Conservation (phyloP, 2,797 vertebrate species). For the Gymnothorax javanicus region DNA sequence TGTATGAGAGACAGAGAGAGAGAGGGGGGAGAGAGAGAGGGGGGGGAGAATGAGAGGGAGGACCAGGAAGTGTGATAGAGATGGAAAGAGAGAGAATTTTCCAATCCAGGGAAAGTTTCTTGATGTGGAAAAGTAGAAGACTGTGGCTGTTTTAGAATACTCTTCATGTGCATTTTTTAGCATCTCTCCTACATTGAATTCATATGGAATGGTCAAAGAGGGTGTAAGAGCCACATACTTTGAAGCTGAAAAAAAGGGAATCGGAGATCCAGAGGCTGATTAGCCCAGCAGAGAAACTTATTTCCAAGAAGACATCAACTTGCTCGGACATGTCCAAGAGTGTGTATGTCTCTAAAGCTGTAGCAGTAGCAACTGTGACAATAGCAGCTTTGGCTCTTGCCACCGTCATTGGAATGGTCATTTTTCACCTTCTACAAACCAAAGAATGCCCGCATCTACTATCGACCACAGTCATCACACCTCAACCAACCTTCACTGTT, state of each 20-base stretch:
- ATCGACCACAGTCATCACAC: conserved; percentile 36
- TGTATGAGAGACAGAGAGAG: not conserved
- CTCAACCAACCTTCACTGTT: conserved; percentile 3
- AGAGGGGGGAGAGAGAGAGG: too few relatives aligned
- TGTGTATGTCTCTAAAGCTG: conserved; percentile 70
- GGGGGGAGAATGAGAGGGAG: not conserved
- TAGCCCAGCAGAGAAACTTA: conserved; percentile 24
- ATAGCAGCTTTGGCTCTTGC: conserved; percentile 64
- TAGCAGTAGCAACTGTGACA: conserved; percentile 66
- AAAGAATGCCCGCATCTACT: conserved; percentile 19
- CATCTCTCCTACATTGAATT: conserved; percentile 61
- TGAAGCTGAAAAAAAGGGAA: conserved; percentile 49
- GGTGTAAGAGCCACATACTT: conserved; percentile 25
- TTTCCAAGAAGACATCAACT: conserved; percentile 32
- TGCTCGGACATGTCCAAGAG: conserved; percentile 73
- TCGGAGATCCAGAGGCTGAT: conserved; percentile 31
- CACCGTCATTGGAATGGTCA: conserved; percentile 75
- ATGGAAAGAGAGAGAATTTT: not conserved
- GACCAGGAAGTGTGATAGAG: not conserved
- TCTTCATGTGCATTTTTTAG: conserved; percentile 53
- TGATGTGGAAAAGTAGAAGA: conserved; percentile 61
- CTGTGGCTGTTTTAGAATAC: conserved; percentile 51
- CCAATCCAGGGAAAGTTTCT: conserved; percentile 40
- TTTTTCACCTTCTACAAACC: conserved; percentile 69
- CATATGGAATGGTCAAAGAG: conserved; percentile 35